Base-by-base conservation (phyloP, 2,888 invertebrate species). In the Rhingia campestris region DNA sequence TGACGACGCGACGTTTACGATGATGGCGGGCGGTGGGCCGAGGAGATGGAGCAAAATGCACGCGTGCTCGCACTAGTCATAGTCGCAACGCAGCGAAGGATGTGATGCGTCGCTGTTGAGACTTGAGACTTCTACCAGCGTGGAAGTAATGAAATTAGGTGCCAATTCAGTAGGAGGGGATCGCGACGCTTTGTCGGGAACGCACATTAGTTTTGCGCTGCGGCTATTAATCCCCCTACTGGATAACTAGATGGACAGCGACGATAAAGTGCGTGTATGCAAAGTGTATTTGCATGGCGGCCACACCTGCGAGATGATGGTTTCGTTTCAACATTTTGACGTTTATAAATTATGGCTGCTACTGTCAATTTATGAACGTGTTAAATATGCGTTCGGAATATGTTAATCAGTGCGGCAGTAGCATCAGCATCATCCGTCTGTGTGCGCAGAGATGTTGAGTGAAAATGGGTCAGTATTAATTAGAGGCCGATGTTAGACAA, bases 121-220 rank as follows among this genome's bases (percentile, higher is more conserved):
- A 58, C 41, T 33, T 32, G 30, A 41, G 51, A 43, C 64, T 37
- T 22, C 10, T 45, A 14, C n/a, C 49, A 4, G 84, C 33, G 59
- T 84, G 84, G 84, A 84, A 80, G 80, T 80, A 84, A 84, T 84
- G 84, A 74, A 80, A 84, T 80, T 75, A 84, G 80, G 74, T 84
- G 74, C 74, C 74, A 80, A 51, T 43, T 51, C 73, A 63, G 54
- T 59, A 22, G 58, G 14, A 7, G 14, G 69, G 53, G 54, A 9
- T 22, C 37, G 79, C 33, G 66, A 80, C 74, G 69, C 80, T 70
- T 80, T 70, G 79, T 81, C 58, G 70, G 70, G 64, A 75, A 81
- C 63, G 67, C 79, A 79, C 79, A 79, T 84, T 76, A 63, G 58
- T 74, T 67, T 59, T 75, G 70, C 22, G 22, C 72, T 63, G 43